Conservation (phyloP, 1,140 invertebrate species). For the Aphaenogaster floridana region DNA sequence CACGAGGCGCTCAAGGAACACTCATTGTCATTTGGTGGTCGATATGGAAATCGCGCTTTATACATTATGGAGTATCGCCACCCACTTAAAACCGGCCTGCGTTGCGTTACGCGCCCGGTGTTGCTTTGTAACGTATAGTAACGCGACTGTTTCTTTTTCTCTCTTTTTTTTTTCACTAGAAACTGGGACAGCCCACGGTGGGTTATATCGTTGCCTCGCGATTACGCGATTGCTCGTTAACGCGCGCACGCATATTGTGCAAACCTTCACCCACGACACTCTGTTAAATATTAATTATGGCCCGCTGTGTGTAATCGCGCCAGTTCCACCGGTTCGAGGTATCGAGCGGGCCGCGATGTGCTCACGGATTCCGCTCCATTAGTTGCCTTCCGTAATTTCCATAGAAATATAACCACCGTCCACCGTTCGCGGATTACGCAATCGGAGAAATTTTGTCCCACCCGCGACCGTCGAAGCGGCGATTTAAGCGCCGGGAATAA, state of each 20-base stretch:
- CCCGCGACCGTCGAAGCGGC: neutral
- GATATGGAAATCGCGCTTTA: slow-evolving; percentile 42
- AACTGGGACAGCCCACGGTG: slow-evolving; percentile 60
- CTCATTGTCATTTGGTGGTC: neutral
- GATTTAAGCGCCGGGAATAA: slow-evolving; percentile 10
- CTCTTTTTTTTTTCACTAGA: slow-evolving; percentile 7
- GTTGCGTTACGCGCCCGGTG: slow-evolving; percentile 28
- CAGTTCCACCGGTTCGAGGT: neutral
- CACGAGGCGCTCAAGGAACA: neutral
- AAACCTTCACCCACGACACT: slow-evolving; percentile 50
- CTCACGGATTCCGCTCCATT: slow-evolving; percentile 14
- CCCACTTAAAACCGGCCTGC: slow-evolving; percentile 38
- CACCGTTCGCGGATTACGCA: neutral
- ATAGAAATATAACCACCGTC: neutral
- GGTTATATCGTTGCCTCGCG: slow-evolving; percentile 33
- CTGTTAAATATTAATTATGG: slow-evolving; percentile 54
- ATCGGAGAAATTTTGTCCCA: neutral
- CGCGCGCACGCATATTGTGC: slow-evolving; percentile 35
- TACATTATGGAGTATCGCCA: slow-evolving; percentile 51
- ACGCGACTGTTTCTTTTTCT: slow-evolving; percentile 44
- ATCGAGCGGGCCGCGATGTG: neutral
- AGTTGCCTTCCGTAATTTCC: neutral
- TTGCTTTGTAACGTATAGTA: slow-evolving; percentile 32
- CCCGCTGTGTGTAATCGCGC: neutral
- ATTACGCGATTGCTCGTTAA: slow-evolving; percentile 50